A percentile compares a stretch with the other conserved stretches of the same genome.
These are phyloP conservation scores for Crotophaga sulcirostris DNA, from an alignment of 2,113 vertebrate species.

Conservation along the genomic window DNA sequence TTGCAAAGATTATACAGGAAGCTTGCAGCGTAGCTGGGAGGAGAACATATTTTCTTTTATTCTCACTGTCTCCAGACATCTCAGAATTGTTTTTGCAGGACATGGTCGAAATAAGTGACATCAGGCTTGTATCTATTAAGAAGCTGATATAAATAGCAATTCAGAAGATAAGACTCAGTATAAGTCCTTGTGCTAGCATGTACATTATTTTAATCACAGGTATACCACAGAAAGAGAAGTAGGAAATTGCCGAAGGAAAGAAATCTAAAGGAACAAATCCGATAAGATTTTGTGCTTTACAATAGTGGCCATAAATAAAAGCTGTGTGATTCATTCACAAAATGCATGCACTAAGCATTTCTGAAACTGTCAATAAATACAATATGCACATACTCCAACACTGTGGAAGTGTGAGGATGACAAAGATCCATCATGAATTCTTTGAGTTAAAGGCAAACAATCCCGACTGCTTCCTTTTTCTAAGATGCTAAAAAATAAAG, in stretches of 20 bases:
- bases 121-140: not conserved
- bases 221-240: not conserved
- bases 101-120: not conserved
- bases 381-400: rapidly evolving
- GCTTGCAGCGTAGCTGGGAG: not conserved
- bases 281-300: not conserved
- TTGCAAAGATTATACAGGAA: not conserved
- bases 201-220: not conserved
- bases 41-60: not conserved
- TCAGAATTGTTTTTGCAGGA: not conserved
- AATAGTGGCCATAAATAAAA: not conserved
- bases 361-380: not conserved
- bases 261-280: not conserved
- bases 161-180: not conserved
- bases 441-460: not conserved
- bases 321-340: not conserved
- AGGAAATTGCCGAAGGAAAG: not conserved
- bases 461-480: not conserved
- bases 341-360: not conserved
- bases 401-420: not conserved
- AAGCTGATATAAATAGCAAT: not conserved
- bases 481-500: not conserved
- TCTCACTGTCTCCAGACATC: not conserved
- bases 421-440: not conserved
- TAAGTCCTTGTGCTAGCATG: not conserved